phyloP scores from a whole-genome alignment of 2,888 invertebrate genomes.

The Tetramorium bicarinatum region DNA sequence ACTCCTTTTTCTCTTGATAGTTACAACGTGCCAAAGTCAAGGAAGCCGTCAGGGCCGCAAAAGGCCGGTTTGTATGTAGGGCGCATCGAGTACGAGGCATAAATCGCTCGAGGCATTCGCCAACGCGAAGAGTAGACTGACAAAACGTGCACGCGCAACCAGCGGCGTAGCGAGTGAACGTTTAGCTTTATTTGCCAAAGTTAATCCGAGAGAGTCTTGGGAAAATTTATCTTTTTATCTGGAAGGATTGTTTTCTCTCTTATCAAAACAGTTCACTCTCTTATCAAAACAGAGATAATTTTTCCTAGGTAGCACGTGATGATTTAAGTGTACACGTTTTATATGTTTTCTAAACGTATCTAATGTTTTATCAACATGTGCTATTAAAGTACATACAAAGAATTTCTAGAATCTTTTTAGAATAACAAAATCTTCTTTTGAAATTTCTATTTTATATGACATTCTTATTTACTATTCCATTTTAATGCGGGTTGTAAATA shows the following conservation, averaged over 20 bases:
- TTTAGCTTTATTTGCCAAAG: neutral
- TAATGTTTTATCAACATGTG: no score
- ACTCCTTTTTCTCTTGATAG: slow-evolving; percentile 8
- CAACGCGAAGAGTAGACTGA: slow-evolving; percentile 59
- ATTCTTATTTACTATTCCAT: neutral
- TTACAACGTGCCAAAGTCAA: slow-evolving; percentile 63
- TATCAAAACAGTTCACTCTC: neutral
- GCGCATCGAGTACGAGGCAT: slow-evolving; percentile 50
- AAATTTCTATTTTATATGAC: neutral
- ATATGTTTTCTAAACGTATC: no score
- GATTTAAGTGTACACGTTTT: no score
- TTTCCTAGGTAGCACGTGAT: no score
- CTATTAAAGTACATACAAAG: no score
- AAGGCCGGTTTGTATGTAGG: slow-evolving; percentile 63
- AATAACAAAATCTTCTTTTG: neutral
- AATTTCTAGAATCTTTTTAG: neutral
- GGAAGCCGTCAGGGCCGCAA: slow-evolving; percentile 61
- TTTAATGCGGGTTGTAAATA: neutral
- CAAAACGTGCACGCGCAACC: slow-evolving; percentile 41
- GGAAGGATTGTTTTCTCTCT: neutral
- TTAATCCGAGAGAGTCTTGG: neutral
- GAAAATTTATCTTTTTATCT: neutral
- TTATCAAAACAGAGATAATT: neutral
- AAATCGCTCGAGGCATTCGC: slow-evolving; percentile 65
- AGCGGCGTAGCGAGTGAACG: slow-evolving; percentile 32